These are phyloP conservation scores for Lucilia cuprina DNA, from an alignment of 1,140 invertebrate genomes.

Conservation along the genomic window DNA sequence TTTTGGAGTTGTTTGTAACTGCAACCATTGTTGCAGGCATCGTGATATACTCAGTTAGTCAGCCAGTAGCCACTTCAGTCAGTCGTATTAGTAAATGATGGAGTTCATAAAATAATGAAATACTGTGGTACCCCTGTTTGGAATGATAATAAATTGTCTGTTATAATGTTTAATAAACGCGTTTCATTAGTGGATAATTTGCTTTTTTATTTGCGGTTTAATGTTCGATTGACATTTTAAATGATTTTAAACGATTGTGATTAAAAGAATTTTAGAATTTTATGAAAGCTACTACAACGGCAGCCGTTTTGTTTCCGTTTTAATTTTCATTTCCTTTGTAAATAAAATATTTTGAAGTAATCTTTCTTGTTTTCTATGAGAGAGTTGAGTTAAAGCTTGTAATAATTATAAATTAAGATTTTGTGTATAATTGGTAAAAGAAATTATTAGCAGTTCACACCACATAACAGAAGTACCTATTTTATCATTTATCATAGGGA, in stretches of 20 bases:
- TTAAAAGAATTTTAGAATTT: not conserved
- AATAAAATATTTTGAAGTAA: not conserved
- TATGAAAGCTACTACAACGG: not conserved
- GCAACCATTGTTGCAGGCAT: not conserved
- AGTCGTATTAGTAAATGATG: not conserved
- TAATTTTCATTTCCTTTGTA: not conserved
- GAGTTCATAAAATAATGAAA: constrained; percentile 17
- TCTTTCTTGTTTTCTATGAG: too few relatives aligned
- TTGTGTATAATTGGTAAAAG: too few relatives aligned
- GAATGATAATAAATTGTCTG: not conserved
- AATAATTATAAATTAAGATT: too few relatives aligned
- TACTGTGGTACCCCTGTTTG: not conserved
- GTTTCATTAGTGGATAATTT: not conserved
- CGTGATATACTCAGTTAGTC: not conserved
- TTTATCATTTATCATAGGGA: too few relatives aligned
- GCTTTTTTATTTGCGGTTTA: not conserved
- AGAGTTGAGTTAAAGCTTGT: too few relatives aligned
- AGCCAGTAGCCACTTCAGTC: too few relatives aligned
- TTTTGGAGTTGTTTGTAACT: not conserved
- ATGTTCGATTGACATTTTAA: not conserved
- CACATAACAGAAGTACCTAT: too few relatives aligned
- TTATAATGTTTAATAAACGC: not conserved
- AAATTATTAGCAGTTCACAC: too few relatives aligned
- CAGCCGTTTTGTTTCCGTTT: not conserved
- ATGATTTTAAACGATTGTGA: not conserved